Conservation (phyloP, 2,113 vertebrate species). For the Thinocorus orbignyianus region DNA sequence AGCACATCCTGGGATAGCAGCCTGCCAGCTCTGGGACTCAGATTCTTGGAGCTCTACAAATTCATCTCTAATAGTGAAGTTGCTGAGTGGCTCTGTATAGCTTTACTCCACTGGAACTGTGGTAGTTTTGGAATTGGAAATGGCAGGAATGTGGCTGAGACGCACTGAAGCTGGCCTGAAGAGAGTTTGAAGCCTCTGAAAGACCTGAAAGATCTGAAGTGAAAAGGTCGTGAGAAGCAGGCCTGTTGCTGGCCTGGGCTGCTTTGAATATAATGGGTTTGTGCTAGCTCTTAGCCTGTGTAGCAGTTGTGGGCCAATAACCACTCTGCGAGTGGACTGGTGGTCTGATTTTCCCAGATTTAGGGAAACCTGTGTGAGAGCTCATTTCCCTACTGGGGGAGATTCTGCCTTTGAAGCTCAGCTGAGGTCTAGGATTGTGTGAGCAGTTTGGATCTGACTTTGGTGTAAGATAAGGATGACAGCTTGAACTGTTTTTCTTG, state of each 20-base stretch:
- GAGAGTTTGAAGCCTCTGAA: background rate
- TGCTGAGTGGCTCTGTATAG: fast-evolving
- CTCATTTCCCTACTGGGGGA: background rate
- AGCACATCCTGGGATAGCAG: background rate
- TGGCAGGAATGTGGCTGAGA: fast-evolving
- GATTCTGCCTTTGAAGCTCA: background rate
- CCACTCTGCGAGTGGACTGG: fast-evolving
- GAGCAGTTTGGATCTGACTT: background rate
- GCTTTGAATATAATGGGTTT: background rate
- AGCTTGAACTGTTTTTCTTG: background rate
- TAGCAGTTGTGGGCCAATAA: background rate
- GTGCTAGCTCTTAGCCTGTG: background rate
- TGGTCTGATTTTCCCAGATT: background rate
- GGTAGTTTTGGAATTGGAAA: background rate
- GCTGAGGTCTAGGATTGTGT: background rate
- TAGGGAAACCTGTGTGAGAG: background rate
- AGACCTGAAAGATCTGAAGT: too few relatives aligned
- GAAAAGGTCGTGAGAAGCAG: fast-evolving
- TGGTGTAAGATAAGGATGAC: background rate
- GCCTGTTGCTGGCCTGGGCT: fast-evolving
- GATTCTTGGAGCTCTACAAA: background rate
- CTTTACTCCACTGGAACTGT: background rate
- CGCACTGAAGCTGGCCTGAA: background rate
- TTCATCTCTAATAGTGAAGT: background rate
- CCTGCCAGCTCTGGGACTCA: fast-evolving